A percentile compares a stretch with the other conserved stretches of the same genome.
phyloP scores from a whole-genome alignment of 2,888 invertebrate genomes.

The Hydraecia micacea region DNA sequence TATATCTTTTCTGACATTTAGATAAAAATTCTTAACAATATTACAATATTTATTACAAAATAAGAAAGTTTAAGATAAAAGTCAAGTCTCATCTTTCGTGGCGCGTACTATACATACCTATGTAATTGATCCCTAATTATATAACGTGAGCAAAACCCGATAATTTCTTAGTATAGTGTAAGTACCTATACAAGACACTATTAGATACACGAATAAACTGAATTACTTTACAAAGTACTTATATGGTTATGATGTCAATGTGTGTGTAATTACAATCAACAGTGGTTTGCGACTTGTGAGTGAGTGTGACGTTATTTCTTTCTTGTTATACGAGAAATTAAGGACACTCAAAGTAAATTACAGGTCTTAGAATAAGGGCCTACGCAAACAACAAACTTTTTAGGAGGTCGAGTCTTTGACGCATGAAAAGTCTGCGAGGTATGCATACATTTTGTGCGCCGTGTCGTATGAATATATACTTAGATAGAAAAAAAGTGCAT shows the following conservation, averaged over 20 bases:
- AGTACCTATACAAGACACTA: neutral
- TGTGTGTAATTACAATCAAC: slow-evolving; percentile 55
- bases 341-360: slow-evolving; percentile 51
- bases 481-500: neutral
- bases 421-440: neutral
- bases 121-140: neutral
- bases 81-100: too few relatives aligned
- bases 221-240: slow-evolving; percentile 32
- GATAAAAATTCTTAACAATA: too few relatives aligned
- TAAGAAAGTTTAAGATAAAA: too few relatives aligned
- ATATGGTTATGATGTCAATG: slow-evolving; percentile 37
- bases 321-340: slow-evolving; percentile 33
- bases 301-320: slow-evolving; percentile 40
- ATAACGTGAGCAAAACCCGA: neutral
- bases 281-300: slow-evolving; percentile 47
- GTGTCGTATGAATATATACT: neutral
- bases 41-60: too few relatives aligned
- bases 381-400: slow-evolving; percentile 15
- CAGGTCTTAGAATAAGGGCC: slow-evolving; percentile 16
- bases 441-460: neutral
- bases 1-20: too few relatives aligned
- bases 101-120: too few relatives aligned
- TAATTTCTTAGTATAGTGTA: neutral
- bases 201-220: slow-evolving; percentile 5
- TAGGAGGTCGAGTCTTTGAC: neutral